phyloP scores from a whole-genome alignment of 2,113 vertebrate species.

The Hoplias malabaricus region DNA sequence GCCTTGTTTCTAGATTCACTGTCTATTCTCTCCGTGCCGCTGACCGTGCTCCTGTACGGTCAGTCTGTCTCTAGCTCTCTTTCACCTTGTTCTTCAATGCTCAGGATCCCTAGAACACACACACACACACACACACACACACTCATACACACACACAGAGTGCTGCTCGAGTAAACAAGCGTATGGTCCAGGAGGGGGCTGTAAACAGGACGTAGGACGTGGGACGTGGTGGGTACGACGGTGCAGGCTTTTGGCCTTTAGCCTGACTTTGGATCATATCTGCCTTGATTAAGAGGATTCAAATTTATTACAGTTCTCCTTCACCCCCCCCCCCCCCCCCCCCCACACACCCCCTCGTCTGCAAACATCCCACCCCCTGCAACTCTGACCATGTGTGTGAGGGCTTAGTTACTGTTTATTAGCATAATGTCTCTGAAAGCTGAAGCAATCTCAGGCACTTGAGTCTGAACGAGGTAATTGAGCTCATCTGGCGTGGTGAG shows the following conservation, averaged over 20 bases:
- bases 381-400: conserved; percentile 30
- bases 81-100: too few relatives aligned
- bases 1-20: too few relatives aligned
- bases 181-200: too few relatives aligned
- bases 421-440: conserved; percentile 37
- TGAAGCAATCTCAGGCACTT: conserved; percentile 36
- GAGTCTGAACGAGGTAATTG: conserved; percentile 28
- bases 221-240: conserved; percentile 1
- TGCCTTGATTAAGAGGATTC: conserved; percentile 25
- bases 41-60: too few relatives aligned
- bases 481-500: conserved; percentile 10
- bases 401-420: conserved; percentile 53
- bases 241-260: conserved; percentile 23
- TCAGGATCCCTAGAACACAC: too few relatives aligned
- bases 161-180: too few relatives aligned
- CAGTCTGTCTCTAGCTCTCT: too few relatives aligned
- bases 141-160: too few relatives aligned
- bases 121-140: too few relatives aligned
- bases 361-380: not conserved
- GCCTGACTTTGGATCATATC: conserved; percentile 29
- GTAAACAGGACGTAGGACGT: too few relatives aligned
- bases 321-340: too few relatives aligned
- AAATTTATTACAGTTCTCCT: conserved; percentile 40
- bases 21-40: too few relatives aligned
- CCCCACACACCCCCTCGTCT: not conserved